These are phyloP conservation scores for Ianthella basta DNA, from an alignment of 37 sponge, comb jelly and placozoan genomes.

Conservation along the genomic window DNA sequence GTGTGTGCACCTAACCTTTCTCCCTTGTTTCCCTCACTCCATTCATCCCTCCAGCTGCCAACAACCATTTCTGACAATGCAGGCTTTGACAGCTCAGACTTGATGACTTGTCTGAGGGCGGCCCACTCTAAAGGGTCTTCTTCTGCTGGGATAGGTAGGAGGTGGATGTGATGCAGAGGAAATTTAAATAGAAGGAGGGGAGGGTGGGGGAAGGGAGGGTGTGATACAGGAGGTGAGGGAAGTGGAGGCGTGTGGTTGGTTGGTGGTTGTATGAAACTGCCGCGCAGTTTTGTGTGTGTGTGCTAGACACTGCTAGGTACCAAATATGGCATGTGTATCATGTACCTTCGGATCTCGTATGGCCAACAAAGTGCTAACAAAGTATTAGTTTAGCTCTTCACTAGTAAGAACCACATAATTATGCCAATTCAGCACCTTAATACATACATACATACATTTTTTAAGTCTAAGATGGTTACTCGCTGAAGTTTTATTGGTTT, in stretches of 20 bases:
- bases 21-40: neutral
- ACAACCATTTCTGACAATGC: constrained; percentile 97
- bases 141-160: constrained; percentile 83
- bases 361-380: too few relatives aligned
- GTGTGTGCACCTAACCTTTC: neutral
- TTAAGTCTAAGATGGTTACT: too few relatives aligned
- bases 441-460: too few relatives aligned
- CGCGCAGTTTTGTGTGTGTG: constrained; percentile 1
- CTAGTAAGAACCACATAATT: too few relatives aligned
- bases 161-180: constrained; percentile 1
- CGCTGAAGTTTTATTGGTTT: too few relatives aligned
- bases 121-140: constrained; percentile 79
- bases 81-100: constrained; percentile 96
- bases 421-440: too few relatives aligned
- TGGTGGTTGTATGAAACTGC: too few relatives aligned
- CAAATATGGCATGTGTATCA: too few relatives aligned
- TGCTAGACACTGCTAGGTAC: too few relatives aligned
- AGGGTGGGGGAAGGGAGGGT: neutral
- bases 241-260: too few relatives aligned
- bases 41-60: constrained; percentile 65
- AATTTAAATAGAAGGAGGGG: neutral
- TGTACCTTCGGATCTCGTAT: too few relatives aligned
- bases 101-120: constrained; percentile 88
- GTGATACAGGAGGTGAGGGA: neutral
- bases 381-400: too few relatives aligned